Evolutionary conservation across 2,797 vertebrate species (phyloP), one percentile per base, ranked within the genome.

Genomic region (Cirrhinus mrigala): DNA sequence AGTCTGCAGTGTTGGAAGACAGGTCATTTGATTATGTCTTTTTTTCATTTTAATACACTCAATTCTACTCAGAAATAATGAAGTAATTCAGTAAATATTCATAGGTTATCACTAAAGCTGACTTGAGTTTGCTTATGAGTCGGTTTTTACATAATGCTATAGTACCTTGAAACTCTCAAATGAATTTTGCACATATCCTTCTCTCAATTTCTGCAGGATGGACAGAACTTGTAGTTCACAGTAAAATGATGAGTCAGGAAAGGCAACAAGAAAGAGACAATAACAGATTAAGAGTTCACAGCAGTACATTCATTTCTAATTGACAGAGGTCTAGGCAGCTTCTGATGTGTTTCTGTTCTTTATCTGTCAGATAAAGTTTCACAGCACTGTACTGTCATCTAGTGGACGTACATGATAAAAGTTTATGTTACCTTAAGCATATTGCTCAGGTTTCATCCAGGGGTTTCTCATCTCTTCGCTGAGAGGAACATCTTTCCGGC

Each of bases 311-410:
- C 4, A 52, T 74, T 74, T 62, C 24, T 62, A 60, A 50, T 1
- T 62, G 50, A 82, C 44, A 27, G 78, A 22, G 64, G 46, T 52
- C 14, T 79, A 68, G 20, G 29, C 27, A 52, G 27, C 20, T n/a
- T 71, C 40, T 48, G 37, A 15, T 58, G 1, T 74, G 20, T 78
- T 20, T 20, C n/a, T 69, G 18, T 69, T 69, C 37, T 58, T 18
- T 22, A 54, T 58, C 44, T 80, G 27, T 71, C 22, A 24, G 46
- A 15, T 56, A 40, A 11, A 62, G 27, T 60, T 73, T 27, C 29
- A 60, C 27, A 80, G 76, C 20, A 22, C 77, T 60, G n/a, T 52
- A 85, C 76, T 85, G 83, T 37, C 83, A 60, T 85, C 83, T 85
- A 85, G 77, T 85, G 83, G 83, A 79, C 3, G 8, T 22, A 50